Evolutionary conservation across 2,888 invertebrate species (phyloP).

Genomic region (Hyles lineata): DNA sequence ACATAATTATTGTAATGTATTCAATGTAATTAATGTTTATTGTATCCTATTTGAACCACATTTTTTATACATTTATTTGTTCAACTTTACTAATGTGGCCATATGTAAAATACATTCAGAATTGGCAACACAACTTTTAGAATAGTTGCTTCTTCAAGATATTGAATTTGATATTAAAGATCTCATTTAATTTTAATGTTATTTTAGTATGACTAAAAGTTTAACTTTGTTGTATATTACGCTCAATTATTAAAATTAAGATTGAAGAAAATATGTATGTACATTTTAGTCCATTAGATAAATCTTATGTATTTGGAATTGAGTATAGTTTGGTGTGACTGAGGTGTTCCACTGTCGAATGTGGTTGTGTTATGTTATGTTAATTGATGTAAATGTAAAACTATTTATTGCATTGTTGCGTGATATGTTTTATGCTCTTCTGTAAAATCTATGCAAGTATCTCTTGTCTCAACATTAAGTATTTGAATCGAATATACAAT

Average conservation of each 20-base stretch:
- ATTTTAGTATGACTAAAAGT: constrained; percentile 36
- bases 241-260: constrained; percentile 72
- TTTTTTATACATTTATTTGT: not conserved
- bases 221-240: constrained; percentile 61
- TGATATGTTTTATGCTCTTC: constrained; percentile 43
- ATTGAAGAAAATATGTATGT: constrained; percentile 42
- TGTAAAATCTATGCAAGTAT: constrained; percentile 34
- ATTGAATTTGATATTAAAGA: not conserved
- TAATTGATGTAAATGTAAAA: constrained; percentile 33
- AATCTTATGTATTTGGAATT: constrained; percentile 54
- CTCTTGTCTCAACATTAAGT: constrained; percentile 38
- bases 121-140: not conserved
- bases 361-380: constrained; percentile 61
- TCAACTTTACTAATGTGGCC: not conserved
- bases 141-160: not conserved
- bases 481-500: constrained; percentile 69
- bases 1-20: too few relatives aligned
- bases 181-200: constrained; percentile 23
- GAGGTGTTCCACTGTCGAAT: constrained; percentile 46
- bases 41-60: not conserved
- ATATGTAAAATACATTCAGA: not conserved
- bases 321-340: constrained; percentile 40
- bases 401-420: constrained; percentile 50
- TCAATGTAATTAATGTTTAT: too few relatives aligned
- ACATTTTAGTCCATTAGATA: constrained; percentile 68